Evolutionary conservation across 2,797 vertebrate species (phyloP).

Genomic region (Lutjanus campechanus): DNA sequence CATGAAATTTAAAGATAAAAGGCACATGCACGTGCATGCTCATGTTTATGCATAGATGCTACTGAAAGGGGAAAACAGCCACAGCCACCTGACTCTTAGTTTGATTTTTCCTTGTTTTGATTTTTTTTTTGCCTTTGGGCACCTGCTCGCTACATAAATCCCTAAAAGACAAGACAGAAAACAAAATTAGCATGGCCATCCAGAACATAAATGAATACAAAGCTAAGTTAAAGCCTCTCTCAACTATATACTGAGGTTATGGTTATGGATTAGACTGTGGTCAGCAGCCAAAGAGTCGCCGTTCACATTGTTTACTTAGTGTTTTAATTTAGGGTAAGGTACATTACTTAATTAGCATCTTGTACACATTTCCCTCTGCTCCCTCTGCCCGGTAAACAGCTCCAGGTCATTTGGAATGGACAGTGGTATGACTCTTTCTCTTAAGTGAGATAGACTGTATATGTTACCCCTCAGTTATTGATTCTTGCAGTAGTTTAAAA

Average conservation of each 20-base stretch:
- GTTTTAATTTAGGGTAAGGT: constrained; percentile 33
- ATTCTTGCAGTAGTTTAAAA: constrained; percentile 44
- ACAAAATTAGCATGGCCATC: not conserved
- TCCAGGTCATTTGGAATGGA: constrained; percentile 42
- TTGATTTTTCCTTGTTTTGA: constrained; percentile 10
- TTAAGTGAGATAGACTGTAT: constrained; percentile 52
- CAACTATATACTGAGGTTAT: constrained; percentile 22
- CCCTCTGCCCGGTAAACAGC: constrained; percentile 41
- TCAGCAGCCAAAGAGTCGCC: constrained; percentile 26
- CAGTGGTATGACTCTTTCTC: constrained; percentile 34
- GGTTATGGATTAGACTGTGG: constrained; percentile 48
- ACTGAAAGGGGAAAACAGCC: not conserved
- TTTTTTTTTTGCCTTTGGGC: constrained; percentile 21
- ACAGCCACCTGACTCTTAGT: not conserved
- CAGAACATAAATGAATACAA: not conserved
- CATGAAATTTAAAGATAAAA: not conserved
- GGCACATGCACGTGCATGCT: not conserved
- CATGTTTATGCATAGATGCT: constrained; percentile 1
- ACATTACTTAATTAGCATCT: constrained; percentile 45
- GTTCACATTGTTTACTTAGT: constrained; percentile 44
- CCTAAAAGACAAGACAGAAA: constrained; percentile 16
- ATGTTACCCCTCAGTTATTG: constrained; percentile 37
- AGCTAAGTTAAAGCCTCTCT: constrained; percentile 28
- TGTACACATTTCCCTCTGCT: constrained; percentile 25
- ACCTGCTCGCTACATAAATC: constrained; percentile 13